Evolutionary conservation across 30 jellyfish, hydroid and myxozoan species (phyloP), one percentile per base, ranked within the genome.

Genomic region (Turritopsis dohrnii): DNA sequence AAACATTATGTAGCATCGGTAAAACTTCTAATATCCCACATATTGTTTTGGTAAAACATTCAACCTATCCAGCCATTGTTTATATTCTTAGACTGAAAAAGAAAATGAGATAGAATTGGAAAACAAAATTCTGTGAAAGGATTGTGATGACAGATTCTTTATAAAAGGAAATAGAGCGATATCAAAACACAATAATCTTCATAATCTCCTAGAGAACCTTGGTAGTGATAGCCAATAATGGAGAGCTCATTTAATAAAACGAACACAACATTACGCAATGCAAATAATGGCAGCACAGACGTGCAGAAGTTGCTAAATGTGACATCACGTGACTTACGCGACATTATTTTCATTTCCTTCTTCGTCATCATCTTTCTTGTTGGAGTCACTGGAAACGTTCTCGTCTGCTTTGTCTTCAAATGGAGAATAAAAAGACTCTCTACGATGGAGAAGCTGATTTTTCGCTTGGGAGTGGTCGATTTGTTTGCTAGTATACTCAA

Each of bases 381-480:
- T 52, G 96, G 96, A 54, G 75, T 79, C 21, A 22, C 83, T 28
- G 96, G 96, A 9, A 89, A 89, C 31, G 41, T 85, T 0, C 77
- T 85, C 28, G 96, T 89, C 19, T 66, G 89, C 30, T 89, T 71
- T 65, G 83, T 85, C 19, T 89, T 89, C 81, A 80, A 86, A 18
- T 0, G 28, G 28, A 81, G 74, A 66, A 53, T 66, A 23, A 66
- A 53, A 60, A 60, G 76, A 60, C 85, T 88, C 26, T 76, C 94
- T 3, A 88, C 76, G 24, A 89, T 91, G 26, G 96, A 85, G 65
- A 75, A 85, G 4, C 54, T 89, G 83, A 54, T 84, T 1, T 75
- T 89, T 4, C 52, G 85, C 79, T 82, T 89, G 18, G 96, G 88
- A 0, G 41, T 85, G 22, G 96, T 85, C 7, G 97, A 90, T 65